A percentile compares a stretch with the other conserved stretches of the same genome.
phyloP scores from a whole-genome alignment of 2,797 vertebrate species.

The Oreortyx pictus region DNA sequence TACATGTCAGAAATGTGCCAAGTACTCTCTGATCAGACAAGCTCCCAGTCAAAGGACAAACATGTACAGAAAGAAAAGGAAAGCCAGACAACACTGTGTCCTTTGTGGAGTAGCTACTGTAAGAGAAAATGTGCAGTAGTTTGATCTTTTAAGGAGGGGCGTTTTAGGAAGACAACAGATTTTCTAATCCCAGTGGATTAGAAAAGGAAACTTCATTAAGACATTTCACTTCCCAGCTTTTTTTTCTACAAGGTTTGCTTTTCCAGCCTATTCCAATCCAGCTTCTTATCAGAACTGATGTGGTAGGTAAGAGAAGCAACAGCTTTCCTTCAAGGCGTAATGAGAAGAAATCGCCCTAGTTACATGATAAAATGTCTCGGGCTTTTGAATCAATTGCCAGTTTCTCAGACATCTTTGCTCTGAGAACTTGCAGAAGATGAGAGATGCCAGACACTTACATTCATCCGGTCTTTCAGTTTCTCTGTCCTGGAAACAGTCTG shows the following conservation, averaged over 20 bases:
- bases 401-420: not conserved
- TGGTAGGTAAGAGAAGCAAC: not conserved
- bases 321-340: not conserved
- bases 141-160: not conserved
- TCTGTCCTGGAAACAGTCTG: not conserved
- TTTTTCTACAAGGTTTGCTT: not conserved
- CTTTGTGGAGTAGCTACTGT: not conserved
- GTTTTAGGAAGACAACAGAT: not conserved
- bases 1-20: not conserved
- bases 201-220: not conserved
- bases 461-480: not conserved
- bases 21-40: constrained; percentile 19
- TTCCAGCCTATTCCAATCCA: not conserved
- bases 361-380: not conserved
- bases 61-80: not conserved
- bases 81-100: not conserved
- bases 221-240: accelerated
- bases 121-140: not conserved
- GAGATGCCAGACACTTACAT: not conserved
- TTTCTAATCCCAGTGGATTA: not conserved
- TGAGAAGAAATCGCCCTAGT: not conserved
- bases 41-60: not conserved
- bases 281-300: not conserved
- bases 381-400: accelerated
- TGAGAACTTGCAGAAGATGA: not conserved